phyloP scores from a whole-genome alignment of 2,113 vertebrate genomes.

The Lophius piscatorius region DNA sequence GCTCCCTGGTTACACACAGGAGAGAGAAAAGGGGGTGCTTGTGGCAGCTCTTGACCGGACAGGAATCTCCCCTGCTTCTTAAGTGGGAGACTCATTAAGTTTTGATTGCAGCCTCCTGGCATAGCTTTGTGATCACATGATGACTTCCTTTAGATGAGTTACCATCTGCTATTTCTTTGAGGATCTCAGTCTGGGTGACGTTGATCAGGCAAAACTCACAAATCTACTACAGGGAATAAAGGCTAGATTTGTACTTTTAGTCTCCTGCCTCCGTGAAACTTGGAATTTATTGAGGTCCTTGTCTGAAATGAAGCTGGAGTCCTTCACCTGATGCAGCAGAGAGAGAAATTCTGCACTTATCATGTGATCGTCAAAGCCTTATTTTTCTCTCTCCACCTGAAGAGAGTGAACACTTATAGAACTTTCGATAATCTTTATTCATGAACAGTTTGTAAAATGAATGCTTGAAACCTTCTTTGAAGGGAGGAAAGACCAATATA shows the following conservation, averaged over 20 bases:
- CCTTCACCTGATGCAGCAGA: slow-evolving; percentile 43
- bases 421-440: slow-evolving; percentile 43
- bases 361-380: slow-evolving; percentile 52
- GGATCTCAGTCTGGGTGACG: slow-evolving; percentile 62
- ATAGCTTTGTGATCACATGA: slow-evolving; percentile 46
- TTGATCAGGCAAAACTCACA: slow-evolving; percentile 67
- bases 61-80: slow-evolving; percentile 40
- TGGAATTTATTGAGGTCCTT: slow-evolving; percentile 67
- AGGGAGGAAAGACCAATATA: slow-evolving; percentile 8
- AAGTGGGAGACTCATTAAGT: slow-evolving; percentile 64
- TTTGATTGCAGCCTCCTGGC: slow-evolving; percentile 59
- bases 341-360: slow-evolving; percentile 55
- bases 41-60: slow-evolving; percentile 41
- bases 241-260: slow-evolving; percentile 74
- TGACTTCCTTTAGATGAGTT: slow-evolving; percentile 60
- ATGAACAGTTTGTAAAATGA: slow-evolving; percentile 12
- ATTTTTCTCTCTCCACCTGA: slow-evolving; percentile 21
- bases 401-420: slow-evolving; percentile 21
- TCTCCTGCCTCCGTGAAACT: slow-evolving; percentile 68
- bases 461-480: slow-evolving; percentile 15
- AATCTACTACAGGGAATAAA: slow-evolving; percentile 70
- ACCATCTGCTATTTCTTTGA: slow-evolving; percentile 70
- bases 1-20: slow-evolving; percentile 25
- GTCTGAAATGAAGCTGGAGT: slow-evolving; percentile 40
- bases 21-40: slow-evolving; percentile 43